Evolutionary conservation across 2,113 vertebrate species (phyloP).

Genomic region (Misgurnus anguillicaudatus): DNA sequence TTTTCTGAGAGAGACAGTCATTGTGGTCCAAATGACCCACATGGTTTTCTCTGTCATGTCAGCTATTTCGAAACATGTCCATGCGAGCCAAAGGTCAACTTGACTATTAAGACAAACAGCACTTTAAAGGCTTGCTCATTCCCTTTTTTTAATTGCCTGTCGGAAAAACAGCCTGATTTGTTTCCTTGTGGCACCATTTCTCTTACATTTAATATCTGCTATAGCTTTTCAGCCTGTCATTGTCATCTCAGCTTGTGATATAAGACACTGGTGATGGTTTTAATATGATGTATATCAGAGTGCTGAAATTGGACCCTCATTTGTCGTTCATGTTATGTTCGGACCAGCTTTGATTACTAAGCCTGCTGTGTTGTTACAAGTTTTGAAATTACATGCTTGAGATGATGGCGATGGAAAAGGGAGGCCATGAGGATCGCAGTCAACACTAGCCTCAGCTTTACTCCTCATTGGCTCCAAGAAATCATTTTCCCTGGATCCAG

Average conservation of each 20-base stretch:
- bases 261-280: conserved; percentile 21
- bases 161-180: conserved; percentile 22
- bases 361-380: conserved; percentile 21
- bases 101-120: conserved; percentile 41
- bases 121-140: background rate
- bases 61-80: conserved; percentile 24
- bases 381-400: conserved; percentile 30
- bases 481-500: conserved; percentile 8
- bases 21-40: conserved; percentile 17
- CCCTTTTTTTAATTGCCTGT: conserved; percentile 41
- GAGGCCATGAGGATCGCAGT: background rate
- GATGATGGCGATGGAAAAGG: conserved; percentile 18
- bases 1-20: background rate
- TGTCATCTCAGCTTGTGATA: conserved; percentile 7
- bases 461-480: conserved; percentile 8
- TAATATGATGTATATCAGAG: conserved; percentile 21
- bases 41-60: conserved; percentile 28
- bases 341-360: conserved; percentile 31
- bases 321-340: conserved; percentile 14
- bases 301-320: conserved; percentile 15
- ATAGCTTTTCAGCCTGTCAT: conserved; percentile 16
- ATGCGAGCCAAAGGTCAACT: conserved; percentile 41
- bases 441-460: background rate
- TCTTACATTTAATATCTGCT: conserved; percentile 13
- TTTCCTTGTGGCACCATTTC: background rate